Conservation (phyloP, 2,888 invertebrate species). For the Pristionchus exspectatus region DNA sequence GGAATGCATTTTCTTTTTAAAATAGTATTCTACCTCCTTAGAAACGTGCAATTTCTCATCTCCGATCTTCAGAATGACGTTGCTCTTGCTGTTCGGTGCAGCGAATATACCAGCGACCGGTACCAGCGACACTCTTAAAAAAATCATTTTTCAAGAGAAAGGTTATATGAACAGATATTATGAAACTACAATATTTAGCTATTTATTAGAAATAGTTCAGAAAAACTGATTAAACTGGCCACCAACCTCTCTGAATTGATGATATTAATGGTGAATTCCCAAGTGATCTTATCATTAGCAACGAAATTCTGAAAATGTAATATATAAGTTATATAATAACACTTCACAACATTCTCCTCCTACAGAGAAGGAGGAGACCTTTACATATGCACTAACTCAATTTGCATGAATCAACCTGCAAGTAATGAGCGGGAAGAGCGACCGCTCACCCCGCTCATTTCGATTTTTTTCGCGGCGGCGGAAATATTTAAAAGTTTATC, state of each 20-base stretch:
- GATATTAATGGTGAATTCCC: neutral
- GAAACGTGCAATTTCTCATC: neutral
- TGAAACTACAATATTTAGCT: too few relatives aligned
- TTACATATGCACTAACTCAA: too few relatives aligned
- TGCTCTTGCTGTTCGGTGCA: neutral
- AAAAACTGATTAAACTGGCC: neutral
- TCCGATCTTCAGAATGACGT: conserved; percentile 1
- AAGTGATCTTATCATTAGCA: neutral
- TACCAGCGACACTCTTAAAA: neutral
- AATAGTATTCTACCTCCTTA: neutral
- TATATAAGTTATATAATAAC: too few relatives aligned
- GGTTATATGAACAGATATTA: too few relatives aligned
- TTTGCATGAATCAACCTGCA: too few relatives aligned
- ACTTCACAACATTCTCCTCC: too few relatives aligned
- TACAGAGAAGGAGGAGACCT: too few relatives aligned
- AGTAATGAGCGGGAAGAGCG: too few relatives aligned
- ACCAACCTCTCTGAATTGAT: neutral
- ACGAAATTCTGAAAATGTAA: neutral
- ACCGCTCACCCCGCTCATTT: too few relatives aligned
- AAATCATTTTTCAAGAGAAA: neutral
- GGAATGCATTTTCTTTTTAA: too few relatives aligned
- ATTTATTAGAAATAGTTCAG: neutral
- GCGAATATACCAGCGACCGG: neutral
- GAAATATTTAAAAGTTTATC: too few relatives aligned
- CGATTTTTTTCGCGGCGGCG: too few relatives aligned